Evolutionary conservation across 2,113 vertebrate genomes (phyloP).

Genomic region (Apus apus): DNA sequence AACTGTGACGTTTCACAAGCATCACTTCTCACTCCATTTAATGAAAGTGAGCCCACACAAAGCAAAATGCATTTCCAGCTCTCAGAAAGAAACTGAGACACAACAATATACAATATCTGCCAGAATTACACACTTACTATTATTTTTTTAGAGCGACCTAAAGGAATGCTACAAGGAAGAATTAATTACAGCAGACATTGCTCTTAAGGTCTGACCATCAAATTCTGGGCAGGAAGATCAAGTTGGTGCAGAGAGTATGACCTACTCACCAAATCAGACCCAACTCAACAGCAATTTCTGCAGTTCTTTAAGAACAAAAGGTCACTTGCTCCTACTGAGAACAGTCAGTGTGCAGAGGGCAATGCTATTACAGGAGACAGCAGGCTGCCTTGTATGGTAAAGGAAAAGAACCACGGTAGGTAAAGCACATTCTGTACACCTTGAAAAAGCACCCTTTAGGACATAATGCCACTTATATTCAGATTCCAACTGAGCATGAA

Average conservation of each 20-base stretch:
- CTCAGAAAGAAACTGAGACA: neutral
- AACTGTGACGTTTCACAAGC: neutral
- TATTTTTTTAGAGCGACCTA: accelerated
- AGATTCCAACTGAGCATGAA: neutral
- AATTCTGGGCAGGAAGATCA: neutral
- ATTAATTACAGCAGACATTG: neutral
- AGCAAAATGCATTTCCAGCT: neutral
- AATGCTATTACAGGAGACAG: neutral
- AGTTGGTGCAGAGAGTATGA: neutral
- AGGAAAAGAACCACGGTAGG: neutral
- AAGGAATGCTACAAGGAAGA: neutral
- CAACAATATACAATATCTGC: neutral
- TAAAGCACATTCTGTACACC: neutral
- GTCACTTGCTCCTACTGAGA: neutral
- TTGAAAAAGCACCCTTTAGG: neutral
- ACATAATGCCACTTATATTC: neutral
- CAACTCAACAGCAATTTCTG: neutral
- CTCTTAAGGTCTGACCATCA: neutral
- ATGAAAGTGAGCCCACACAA: neutral
- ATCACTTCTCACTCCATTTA: neutral
- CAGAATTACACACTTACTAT: neutral
- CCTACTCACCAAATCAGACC: neutral
- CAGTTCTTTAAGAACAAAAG: neutral
- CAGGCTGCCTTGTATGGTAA: neutral
- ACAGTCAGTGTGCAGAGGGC: neutral